phyloP scores from a whole-genome alignment of 2,797 vertebrate genomes.

The Ambastaia sidthimunki region DNA sequence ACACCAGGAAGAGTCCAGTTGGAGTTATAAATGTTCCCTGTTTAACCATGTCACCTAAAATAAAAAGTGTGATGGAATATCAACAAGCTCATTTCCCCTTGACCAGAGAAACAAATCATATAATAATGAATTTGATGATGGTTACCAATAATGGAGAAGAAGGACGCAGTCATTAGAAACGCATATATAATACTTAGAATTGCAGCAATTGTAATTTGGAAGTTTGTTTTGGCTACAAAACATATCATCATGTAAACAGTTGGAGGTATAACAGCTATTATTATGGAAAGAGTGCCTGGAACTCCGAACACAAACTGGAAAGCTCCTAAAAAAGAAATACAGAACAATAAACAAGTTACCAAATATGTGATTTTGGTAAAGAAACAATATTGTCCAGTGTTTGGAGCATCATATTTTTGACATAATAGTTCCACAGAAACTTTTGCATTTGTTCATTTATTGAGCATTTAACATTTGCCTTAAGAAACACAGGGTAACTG shows the following conservation, averaged over 20 bases:
- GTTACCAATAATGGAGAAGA: constrained; percentile 82
- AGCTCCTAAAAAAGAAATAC: constrained; percentile 70
- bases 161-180: constrained; percentile 83
- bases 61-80: neutral
- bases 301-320: constrained; percentile 78
- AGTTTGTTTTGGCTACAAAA: constrained; percentile 74
- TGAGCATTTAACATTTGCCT: too few species aligned
- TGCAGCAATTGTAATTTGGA: constrained; percentile 78
- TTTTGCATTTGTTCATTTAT: too few species aligned
- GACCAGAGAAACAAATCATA: neutral
- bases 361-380: neutral
- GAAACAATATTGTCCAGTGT: neutral
- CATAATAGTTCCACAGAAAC: neutral
- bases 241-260: constrained; percentile 78
- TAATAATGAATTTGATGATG: neutral
- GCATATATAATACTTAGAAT: constrained; percentile 81
- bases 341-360: neutral
- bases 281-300: constrained; percentile 70
- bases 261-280: constrained; percentile 74
- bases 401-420: neutral
- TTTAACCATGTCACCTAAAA: constrained; percentile 79
- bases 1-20: constrained; percentile 81
- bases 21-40: constrained; percentile 81
- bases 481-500: neutral
- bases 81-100: neutral